Evolutionary conservation across 1,140 invertebrate species (phyloP).

Genomic region (Harlomillsia oculata): DNA sequence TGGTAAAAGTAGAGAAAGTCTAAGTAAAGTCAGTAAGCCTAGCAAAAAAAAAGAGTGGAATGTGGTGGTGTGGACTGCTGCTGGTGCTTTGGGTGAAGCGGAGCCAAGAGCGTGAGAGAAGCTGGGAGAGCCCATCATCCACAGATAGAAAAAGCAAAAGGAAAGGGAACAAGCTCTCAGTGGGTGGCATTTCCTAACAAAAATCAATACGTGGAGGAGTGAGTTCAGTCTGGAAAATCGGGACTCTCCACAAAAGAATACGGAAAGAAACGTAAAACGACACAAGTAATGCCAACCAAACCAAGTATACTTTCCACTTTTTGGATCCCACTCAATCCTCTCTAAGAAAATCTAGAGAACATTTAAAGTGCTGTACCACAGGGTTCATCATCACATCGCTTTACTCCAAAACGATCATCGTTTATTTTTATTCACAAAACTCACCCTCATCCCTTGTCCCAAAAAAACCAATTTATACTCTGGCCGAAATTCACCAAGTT

Average conservation of each 20-base stretch:
- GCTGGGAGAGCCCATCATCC: constrained; percentile 5
- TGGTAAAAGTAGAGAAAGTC: too few relatives aligned
- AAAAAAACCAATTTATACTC: too few relatives aligned
- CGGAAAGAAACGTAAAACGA: constrained; percentile 19
- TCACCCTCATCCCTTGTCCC: not conserved
- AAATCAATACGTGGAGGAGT: constrained; percentile 32
- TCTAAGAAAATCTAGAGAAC: constrained; percentile 1
- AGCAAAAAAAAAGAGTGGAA: not conserved
- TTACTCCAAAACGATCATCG: not conserved
- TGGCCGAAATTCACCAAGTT: too few relatives aligned
- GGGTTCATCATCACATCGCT: constrained; percentile 1
- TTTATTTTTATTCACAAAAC: not conserved
- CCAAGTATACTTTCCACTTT: not conserved
- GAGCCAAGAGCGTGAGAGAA: not conserved
- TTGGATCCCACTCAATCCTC: not conserved
- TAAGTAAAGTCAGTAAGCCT: not conserved
- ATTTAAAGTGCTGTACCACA: not conserved
- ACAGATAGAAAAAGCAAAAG: constrained; percentile 7
- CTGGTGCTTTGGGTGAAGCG: too few relatives aligned
- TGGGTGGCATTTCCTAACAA: constrained; percentile 26
- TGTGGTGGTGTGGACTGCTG: too few relatives aligned
- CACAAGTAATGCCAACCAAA: constrained; percentile 14
- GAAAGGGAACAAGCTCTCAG: constrained; percentile 8
- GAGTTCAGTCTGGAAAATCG: constrained; percentile 25
- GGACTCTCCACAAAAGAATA: constrained; percentile 14